Base-by-base conservation (phyloP, 2,113 vertebrate genomes). In the Bettongia penicillata region DNA sequence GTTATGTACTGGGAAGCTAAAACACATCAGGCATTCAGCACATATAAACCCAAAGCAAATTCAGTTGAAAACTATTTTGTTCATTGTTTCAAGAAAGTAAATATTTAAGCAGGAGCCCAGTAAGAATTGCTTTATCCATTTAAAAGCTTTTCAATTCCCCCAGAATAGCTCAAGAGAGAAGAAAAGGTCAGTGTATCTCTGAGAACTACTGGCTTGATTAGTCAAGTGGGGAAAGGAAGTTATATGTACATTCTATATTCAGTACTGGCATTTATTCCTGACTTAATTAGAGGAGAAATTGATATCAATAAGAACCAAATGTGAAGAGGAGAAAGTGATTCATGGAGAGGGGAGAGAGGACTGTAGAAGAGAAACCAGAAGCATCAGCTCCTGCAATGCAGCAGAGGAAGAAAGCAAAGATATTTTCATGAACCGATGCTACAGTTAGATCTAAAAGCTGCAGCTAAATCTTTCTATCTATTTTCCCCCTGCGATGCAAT, bases 381-480 rank as follows among this genome's bases (percentile, higher is more conserved):
- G 37, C 47, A 51, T 37, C 10, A 50, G 53, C 23, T n/a, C 10
- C 16, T 51, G n/a, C 48, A 50, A 25, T 91, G 91, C 49, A 52
- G 52, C 51, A 53, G 37, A 53, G 37, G 24, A 25, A n/a, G 37
- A 53, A 49, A 48, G 12, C 22, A 26, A 53, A 2, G 28, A 8
- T 0, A 12, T 52, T 8, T 7, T 23, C 4, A 24, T 0, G 7
- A 8, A 0, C 2, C 8, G 52, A 0, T 0, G 92, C n/a, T 0
- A 0, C 0, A 0, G 31, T 1, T 0, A 11, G 92, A n/a, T 52
- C 90, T 3, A 1, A 4, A 24, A 12, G 0, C 31, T 0, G 28
- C 0, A 0, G 0, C 0, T 3, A 7, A 1, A 0, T 25, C 1
- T 1, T 43, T 3, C 8, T 25, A 0, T 12, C 31, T 0, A 0